Conservation (phyloP, 1,140 invertebrate species). For the Battus philenor region DNA sequence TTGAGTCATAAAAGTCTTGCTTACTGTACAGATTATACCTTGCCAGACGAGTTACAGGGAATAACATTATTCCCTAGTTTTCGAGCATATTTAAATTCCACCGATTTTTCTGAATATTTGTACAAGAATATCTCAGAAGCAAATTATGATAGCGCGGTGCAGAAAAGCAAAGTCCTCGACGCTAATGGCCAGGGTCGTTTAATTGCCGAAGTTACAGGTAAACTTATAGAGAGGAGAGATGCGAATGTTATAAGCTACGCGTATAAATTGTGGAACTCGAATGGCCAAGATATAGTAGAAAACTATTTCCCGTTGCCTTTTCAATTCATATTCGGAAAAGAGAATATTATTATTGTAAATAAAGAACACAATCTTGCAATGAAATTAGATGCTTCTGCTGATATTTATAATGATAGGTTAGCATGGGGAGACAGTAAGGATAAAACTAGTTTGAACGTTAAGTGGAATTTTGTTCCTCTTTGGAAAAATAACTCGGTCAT, state of each 20-base stretch:
- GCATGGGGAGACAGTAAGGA: constrained; percentile 21
- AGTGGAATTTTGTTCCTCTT: constrained; percentile 25
- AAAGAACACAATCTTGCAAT: constrained; percentile 22
- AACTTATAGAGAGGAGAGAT: constrained; percentile 16
- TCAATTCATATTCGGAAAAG: constrained; percentile 22
- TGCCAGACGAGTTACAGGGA: constrained; percentile 16
- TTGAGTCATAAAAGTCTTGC: constrained; percentile 17
- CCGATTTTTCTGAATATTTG: constrained; percentile 16
- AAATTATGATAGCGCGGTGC: constrained; percentile 19
- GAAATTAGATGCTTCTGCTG: constrained; percentile 18
- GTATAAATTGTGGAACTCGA: constrained; percentile 25
- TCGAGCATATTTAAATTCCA: constrained; percentile 22
- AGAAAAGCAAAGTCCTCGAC: constrained; percentile 16
- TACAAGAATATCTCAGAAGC: constrained; percentile 13
- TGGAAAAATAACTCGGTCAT: constrained; percentile 19
- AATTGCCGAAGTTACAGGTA: constrained; percentile 17
- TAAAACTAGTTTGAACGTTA: constrained; percentile 17
- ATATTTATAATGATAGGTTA: constrained; percentile 18
- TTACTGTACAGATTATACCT: constrained; percentile 16
- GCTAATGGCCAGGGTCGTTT: constrained; percentile 2
- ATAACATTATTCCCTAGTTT: constrained; percentile 21
- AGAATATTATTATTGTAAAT: constrained; percentile 23
- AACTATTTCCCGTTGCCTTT: constrained; percentile 25
- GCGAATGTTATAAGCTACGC: constrained; percentile 21
- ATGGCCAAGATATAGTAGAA: constrained; percentile 15